Conservation (phyloP, 2,113 vertebrate genomes). For the Platycercus adscitus region DNA sequence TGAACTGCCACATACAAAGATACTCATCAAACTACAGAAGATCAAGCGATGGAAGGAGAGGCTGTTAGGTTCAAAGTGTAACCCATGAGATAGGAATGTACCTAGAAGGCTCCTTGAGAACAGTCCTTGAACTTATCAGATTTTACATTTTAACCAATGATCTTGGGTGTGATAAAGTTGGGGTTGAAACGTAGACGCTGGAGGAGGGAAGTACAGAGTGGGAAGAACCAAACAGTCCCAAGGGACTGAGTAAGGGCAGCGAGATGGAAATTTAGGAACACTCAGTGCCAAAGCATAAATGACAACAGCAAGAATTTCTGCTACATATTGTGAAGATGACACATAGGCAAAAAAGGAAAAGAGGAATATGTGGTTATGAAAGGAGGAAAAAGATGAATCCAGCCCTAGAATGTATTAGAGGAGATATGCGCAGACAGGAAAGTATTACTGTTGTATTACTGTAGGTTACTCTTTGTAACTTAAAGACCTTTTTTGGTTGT, state of each 20-base stretch:
- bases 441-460: neutral
- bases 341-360: neutral
- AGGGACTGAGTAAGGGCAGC: neutral
- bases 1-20: neutral
- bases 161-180: neutral
- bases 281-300: neutral
- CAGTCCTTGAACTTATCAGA: neutral
- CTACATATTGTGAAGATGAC: neutral
- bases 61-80: neutral
- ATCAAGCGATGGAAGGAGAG: neutral
- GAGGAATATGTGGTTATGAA: neutral
- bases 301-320: neutral
- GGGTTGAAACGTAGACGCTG: neutral
- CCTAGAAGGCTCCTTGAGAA: neutral
- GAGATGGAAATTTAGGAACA: neutral
- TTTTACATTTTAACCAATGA: neutral
- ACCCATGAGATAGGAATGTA: neutral
- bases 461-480: neutral
- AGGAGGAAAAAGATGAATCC: neutral
- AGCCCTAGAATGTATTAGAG: neutral
- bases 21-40: neutral
- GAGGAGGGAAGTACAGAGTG: neutral
- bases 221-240: neutral
- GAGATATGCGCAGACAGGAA: neutral
- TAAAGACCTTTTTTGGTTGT: neutral